Evolutionary conservation across 30 jellyfish, hydroid and myxozoan genomes (phyloP).

Genomic region (Pelagia noctiluca): DNA sequence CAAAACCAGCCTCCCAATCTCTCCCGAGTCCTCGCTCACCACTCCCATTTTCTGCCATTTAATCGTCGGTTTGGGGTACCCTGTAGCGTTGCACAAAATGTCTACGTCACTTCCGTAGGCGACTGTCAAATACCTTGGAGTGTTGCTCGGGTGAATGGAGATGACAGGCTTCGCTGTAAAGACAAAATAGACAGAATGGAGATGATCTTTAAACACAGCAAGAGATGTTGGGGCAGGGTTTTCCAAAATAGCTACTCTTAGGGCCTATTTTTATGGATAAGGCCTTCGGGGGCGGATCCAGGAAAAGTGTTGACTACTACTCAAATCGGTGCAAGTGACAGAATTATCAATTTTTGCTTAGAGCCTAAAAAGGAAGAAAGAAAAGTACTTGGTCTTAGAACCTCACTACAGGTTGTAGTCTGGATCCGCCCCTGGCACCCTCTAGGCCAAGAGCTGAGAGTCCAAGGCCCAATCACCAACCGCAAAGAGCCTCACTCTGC

Average conservation of each 20-base stretch:
- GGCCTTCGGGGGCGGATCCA: background rate
- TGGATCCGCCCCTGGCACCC: no score
- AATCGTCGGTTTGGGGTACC: constrained; percentile 18
- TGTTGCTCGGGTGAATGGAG: background rate
- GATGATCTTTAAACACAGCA: background rate
- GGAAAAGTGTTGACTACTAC: background rate
- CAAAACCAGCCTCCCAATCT: background rate
- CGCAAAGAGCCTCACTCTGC: no score
- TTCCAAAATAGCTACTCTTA: no score
- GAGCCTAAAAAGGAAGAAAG: no score
- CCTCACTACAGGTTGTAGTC: no score
- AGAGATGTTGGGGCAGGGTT: background rate
- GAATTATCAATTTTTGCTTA: background rate
- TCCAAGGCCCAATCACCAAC: no score
- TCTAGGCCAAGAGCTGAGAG: no score
- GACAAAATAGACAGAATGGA: background rate
- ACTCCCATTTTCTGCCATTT: constrained; percentile 15
- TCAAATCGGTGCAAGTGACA: background rate
- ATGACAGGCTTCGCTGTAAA: background rate
- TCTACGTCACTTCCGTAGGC: constrained; percentile 19
- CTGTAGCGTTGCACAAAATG: constrained; percentile 24
- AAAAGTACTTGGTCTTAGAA: no score
- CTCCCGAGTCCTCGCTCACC: background rate
- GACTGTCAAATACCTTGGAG: constrained; percentile 10
- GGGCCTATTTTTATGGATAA: no score